phyloP scores from a whole-genome alignment of 2,888 invertebrate genomes.

The Drosophila kokeensis region DNA sequence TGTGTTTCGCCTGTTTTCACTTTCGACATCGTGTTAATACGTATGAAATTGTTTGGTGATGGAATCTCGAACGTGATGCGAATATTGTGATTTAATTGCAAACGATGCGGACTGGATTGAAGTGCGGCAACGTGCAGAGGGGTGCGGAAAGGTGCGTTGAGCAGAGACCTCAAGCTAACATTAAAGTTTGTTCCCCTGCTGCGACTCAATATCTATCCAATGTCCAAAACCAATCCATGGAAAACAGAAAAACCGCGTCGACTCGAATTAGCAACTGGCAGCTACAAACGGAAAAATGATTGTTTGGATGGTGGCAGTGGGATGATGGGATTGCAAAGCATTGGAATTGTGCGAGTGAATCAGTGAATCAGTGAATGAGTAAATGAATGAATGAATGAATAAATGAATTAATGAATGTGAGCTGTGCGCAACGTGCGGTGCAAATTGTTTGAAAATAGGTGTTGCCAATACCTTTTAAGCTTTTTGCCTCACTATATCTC shows the following conservation, averaged over 20 bases:
- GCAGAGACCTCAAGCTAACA: constrained; percentile 21
- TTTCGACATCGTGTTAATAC: constrained; percentile 80
- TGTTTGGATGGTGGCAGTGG: background rate
- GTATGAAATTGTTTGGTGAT: constrained; percentile 82
- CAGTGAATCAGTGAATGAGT: constrained; percentile 15
- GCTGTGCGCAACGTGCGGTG: constrained; percentile 25
- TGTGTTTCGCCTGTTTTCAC: constrained; percentile 62
- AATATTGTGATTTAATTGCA: constrained; percentile 78
- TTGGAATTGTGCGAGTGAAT: constrained; percentile 11
- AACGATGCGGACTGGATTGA: constrained; percentile 36
- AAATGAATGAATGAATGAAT: constrained; percentile 14
- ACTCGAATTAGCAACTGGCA: constrained; percentile 56
- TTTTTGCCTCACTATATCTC: background rate
- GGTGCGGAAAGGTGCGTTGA: background rate
- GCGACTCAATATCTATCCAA: constrained; percentile 3
- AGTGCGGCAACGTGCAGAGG: background rate
- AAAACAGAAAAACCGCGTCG: background rate
- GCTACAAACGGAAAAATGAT: constrained; percentile 20
- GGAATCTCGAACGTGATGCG: constrained; percentile 76
- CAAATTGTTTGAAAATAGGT: constrained; percentile 23
- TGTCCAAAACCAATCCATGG: constrained; percentile 13
- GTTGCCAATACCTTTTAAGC: constrained; percentile 9
- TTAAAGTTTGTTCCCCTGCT: constrained; percentile 20
- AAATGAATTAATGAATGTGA: constrained; percentile 16
- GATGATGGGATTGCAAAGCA: background rate